Base-by-base conservation (phyloP, 2,888 invertebrate species). In the Harpalus rufipes region DNA sequence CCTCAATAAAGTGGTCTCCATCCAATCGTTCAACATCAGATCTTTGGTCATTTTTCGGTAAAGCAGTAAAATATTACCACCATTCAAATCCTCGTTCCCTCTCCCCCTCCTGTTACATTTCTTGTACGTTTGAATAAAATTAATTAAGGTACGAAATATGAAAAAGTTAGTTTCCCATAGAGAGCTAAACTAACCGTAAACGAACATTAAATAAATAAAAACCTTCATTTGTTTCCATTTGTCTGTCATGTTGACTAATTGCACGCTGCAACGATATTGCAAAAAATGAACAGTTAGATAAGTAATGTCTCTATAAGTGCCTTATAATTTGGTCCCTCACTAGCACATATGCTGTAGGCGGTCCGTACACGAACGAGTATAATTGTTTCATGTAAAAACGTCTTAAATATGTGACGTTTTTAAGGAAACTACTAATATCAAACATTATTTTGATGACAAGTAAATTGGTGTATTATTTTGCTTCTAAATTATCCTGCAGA, bases 391-490 rank as follows among this genome's bases (percentile, higher is more conserved):
- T 56, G 25, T 78, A 78, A 78, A 78, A 78, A 78, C 78, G 4
- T 44, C 12, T 78, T 78, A 78, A 78, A 78, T 58, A 56, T 58
- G 8, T 56, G 56, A 58, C 78, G 58, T 78, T 78, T 78, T 78
- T 58, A 58, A 21, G 58, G 32, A 32, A 78, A 58, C 56, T n/a
- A 25, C 21, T 78, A 78, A 78, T 78, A 78, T 76, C 58, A 39
- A 74, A 76, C 74, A 83, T 83, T 83, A 83, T 83, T 83, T 83
- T 83, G 83, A 83, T 83, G 83, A 83, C 83, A 83, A 83, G 74
- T 83, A 83, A 83, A 83, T 83, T 83, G 83, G 44, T 61, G 61
- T 83, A 83, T 83, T 83, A 83, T 83, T 83, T 83, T 83, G 59
- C 83, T 74, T 41, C 74, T 74, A 74, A 74, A 83, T 83, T 83